A percentile compares a stretch with the other conserved stretches of the same genome.
Evolutionary conservation across 2,113 vertebrate species (phyloP).

Genomic region (Bubalus kerabau): DNA sequence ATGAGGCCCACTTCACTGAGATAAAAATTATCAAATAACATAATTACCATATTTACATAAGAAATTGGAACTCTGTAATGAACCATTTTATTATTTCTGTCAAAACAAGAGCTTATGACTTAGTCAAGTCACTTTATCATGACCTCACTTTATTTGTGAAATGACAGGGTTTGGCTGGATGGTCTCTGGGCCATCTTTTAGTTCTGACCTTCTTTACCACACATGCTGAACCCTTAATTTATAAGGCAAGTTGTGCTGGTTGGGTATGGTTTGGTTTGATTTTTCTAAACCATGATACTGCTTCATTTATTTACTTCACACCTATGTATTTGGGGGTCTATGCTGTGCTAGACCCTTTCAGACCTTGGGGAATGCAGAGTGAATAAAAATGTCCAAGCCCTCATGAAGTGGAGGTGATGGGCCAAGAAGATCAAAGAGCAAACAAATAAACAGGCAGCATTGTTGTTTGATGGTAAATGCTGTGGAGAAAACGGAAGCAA

Average conservation of each 20-base stretch:
- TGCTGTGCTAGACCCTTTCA: background rate
- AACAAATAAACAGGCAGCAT: background rate
- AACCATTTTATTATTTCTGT: background rate
- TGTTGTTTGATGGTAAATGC: background rate
- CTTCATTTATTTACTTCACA: background rate
- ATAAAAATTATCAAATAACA: background rate
- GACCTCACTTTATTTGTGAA: background rate
- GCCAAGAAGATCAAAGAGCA: background rate
- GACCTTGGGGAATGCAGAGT: background rate
- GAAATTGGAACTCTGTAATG: background rate
- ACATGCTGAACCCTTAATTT: background rate
- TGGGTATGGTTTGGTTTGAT: background rate
- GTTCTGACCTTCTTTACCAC: background rate
- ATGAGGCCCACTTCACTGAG: background rate
- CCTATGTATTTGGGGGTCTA: background rate
- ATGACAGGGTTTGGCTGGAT: background rate
- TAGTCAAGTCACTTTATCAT: background rate
- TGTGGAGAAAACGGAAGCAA: background rate
- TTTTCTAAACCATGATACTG: background rate
- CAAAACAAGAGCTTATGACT: constrained; percentile 1
- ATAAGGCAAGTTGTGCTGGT: background rate
- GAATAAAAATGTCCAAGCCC: background rate
- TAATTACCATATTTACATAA: background rate
- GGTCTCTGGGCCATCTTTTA: background rate
- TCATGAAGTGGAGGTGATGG: background rate